Evolutionary conservation across 1,140 invertebrate genomes (phyloP).

Genomic region (Cyphomyrmex costatus): DNA sequence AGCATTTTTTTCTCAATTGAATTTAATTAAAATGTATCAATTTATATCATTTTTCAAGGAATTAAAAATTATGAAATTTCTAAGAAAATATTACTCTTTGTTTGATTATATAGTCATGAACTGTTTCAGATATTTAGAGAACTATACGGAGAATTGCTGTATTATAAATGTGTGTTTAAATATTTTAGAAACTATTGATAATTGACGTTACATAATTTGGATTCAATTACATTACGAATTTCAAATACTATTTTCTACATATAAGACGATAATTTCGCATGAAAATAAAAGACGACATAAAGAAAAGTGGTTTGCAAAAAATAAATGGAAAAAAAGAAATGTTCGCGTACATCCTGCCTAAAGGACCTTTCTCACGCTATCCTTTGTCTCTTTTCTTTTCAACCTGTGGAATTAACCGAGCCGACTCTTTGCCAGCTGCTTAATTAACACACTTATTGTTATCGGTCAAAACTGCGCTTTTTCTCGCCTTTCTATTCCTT

Average conservation of each 20-base stretch:
- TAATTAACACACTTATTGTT: slow-evolving; percentile 75
- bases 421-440: slow-evolving; percentile 63
- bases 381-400: slow-evolving; percentile 63
- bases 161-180: neutral
- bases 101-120: neutral
- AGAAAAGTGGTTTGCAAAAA: neutral
- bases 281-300: neutral
- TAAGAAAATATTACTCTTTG: neutral
- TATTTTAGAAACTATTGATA: neutral
- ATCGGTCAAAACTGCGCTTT: slow-evolving; percentile 45
- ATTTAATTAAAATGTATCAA: neutral
- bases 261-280: neutral
- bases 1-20: neutral
- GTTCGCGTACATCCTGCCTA: slow-evolving; percentile 1
- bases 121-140: neutral
- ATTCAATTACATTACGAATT: no score
- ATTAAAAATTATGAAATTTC: neutral
- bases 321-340: neutral
- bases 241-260: neutral
- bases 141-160: neutral
- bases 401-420: slow-evolving; percentile 61
- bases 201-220: neutral
- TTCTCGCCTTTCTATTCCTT: neutral
- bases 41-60: neutral
- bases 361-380: neutral